Percentiles rank a stretch among this genome's conserved stretches.
Conservation (phyloP, 1,140 invertebrate genomes). For the Arctopsyche grandis region DNA sequence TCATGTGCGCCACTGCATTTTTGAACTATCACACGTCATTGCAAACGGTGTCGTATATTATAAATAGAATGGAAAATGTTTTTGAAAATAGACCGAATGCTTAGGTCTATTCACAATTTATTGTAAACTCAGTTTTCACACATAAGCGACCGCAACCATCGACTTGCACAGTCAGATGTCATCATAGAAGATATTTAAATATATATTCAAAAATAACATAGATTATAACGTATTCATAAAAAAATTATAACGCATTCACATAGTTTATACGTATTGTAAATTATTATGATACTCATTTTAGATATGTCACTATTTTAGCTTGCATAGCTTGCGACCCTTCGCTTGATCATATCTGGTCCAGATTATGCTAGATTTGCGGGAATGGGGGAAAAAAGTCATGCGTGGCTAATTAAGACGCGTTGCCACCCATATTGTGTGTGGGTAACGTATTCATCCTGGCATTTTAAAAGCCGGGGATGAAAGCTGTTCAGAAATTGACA, state of each 20-base stretch:
- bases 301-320: background rate
- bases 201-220: background rate
- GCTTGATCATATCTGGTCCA: background rate
- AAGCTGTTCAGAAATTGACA: background rate
- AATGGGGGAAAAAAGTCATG: slow-evolving; percentile 46
- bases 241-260: no score
- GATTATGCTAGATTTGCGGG: slow-evolving; percentile 51
- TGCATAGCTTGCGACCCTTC: background rate
- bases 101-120: slow-evolving; percentile 39
- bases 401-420: slow-evolving; percentile 55
- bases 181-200: background rate
- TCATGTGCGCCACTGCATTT: background rate
- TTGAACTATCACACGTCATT: slow-evolving; percentile 26
- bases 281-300: no score
- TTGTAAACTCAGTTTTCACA: background rate
- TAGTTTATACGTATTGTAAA: no score
- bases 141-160: background rate
- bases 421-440: slow-evolving; percentile 53
- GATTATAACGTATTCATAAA: no score
- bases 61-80: slow-evolving; percentile 33
- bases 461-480: slow-evolving; percentile 17
- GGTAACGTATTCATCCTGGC: slow-evolving; percentile 38
- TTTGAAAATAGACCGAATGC: slow-evolving; percentile 36
- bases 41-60: slow-evolving; percentile 26
- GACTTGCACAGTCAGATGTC: slow-evolving; percentile 1